A percentile compares a stretch with the other conserved stretches of the same genome.
Evolutionary conservation across 1,140 invertebrate species (phyloP).

Genomic region (Leptopilina boulardi): DNA sequence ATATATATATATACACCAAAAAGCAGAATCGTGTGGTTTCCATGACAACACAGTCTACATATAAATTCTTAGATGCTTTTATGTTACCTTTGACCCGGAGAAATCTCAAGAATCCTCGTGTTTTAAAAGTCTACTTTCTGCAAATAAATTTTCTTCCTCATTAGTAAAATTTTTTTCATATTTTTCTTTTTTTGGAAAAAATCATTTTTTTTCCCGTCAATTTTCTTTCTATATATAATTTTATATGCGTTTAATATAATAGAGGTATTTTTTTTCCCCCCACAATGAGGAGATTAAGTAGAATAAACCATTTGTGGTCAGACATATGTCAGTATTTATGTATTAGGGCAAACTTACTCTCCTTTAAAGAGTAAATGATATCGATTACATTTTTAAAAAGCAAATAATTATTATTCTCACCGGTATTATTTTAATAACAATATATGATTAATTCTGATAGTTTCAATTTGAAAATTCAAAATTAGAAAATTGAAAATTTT

Average conservation of each 20-base stretch:
- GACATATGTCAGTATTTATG: not conserved
- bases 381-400: too few species aligned
- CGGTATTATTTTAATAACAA: not conserved
- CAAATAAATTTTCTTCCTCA: not conserved
- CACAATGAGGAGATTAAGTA: not conserved
- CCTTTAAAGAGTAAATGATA: too few species aligned
- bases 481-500: not conserved
- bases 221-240: too few species aligned
- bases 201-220: too few species aligned
- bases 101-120: constrained; percentile 5
- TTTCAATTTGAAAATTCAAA: not conserved
- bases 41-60: not conserved
- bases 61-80: not conserved
- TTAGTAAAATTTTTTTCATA: not conserved
- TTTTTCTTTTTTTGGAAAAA: not conserved
- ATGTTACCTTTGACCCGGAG: constrained; percentile 5
- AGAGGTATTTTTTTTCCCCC: not conserved
- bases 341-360: too few species aligned
- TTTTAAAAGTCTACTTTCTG: not conserved
- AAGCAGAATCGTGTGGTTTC: constrained; percentile 6
- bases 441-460: not conserved
- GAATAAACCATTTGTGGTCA: not conserved
- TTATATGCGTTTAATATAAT: not conserved
- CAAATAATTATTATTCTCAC: too few species aligned
- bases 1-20: not conserved